Base-by-base conservation (phyloP, 2,797 vertebrate genomes). In the Champsocephalus gunnari region DNA sequence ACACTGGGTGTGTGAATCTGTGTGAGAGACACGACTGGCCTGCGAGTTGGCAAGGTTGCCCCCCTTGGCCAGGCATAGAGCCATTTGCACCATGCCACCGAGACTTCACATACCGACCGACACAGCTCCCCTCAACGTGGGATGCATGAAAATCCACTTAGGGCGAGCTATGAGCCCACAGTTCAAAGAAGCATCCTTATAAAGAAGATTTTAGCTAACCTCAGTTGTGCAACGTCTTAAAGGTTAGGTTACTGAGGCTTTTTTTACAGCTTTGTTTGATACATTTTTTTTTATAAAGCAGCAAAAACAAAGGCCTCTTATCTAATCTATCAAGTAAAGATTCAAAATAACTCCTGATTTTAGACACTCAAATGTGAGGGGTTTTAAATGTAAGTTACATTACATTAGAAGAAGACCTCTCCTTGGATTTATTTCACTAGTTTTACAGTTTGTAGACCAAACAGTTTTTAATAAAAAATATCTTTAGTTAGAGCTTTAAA, bases 1-100 rank as follows among this genome's bases (percentile, higher is more conserved):
- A 78, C 79, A 41, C 73, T 69, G 14, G 65, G 74, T 70, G 71
- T 47, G 73, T 16, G 79, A 71, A 69, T 75, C 70, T 76, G 79
- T 2, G 24, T 3, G 75, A 78, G 86, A 48, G 58, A 48, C 2
- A 71, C 4, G 21, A 75, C 41, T 8, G 32, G 55, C 49, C 43
- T 21, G 34, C 9, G 48, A 55, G 71, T 70, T 63, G 66, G 79
- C 77, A 75, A 66, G 38, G 75, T 60, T 7, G 60, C 47, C 9
- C 13, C 70, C 70, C 34, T 73, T 56, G 7, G 70, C 56, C 21
- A 50, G 55, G 58, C 85, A 47, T 0, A 16, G 4, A 71, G 69
- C 53, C 74, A 43, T 65, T 71, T 75, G 62, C 47, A 69, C 76
- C 11, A 21, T 6, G 71, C 72, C 68, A 34, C 28, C 11, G 61